Evolutionary conservation across 2,888 invertebrate genomes (phyloP).

Genomic region (Limnephilus auricula): DNA sequence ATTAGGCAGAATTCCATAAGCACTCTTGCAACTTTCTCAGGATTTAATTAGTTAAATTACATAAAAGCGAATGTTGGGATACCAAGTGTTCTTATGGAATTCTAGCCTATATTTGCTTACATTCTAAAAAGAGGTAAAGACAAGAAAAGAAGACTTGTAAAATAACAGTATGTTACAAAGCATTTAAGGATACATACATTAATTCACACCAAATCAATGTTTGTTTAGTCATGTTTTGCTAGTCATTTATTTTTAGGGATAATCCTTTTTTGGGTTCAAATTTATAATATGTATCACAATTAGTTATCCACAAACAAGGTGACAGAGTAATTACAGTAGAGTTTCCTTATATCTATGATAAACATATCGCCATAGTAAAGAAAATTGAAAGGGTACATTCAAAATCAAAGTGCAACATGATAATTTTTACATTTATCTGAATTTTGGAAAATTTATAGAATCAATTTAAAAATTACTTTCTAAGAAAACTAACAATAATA

Average conservation of each 20-base stretch:
- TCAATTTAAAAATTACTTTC: neutral
- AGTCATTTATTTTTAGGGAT: neutral
- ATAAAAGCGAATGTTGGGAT: neutral
- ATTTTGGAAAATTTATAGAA: neutral
- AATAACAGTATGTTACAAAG: neutral
- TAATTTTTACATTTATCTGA: neutral
- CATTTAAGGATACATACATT: neutral
- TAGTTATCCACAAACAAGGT: neutral
- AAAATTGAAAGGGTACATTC: neutral
- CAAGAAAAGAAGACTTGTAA: conserved; percentile 39
- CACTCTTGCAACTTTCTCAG: neutral
- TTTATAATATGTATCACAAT: neutral
- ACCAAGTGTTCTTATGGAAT: neutral
- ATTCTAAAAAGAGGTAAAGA: conserved; percentile 39
- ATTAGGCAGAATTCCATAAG: neutral
- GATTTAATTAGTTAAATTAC: neutral
- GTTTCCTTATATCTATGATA: neutral
- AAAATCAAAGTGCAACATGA: neutral
- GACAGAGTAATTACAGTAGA: neutral
- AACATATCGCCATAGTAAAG: neutral
- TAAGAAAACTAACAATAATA: neutral
- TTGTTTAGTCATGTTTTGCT: neutral
- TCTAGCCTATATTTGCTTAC: neutral
- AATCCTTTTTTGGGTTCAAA: neutral
- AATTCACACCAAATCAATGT: neutral